Base-by-base conservation (phyloP, 1,140 invertebrate genomes). In the Drosophila nikananu region DNA sequence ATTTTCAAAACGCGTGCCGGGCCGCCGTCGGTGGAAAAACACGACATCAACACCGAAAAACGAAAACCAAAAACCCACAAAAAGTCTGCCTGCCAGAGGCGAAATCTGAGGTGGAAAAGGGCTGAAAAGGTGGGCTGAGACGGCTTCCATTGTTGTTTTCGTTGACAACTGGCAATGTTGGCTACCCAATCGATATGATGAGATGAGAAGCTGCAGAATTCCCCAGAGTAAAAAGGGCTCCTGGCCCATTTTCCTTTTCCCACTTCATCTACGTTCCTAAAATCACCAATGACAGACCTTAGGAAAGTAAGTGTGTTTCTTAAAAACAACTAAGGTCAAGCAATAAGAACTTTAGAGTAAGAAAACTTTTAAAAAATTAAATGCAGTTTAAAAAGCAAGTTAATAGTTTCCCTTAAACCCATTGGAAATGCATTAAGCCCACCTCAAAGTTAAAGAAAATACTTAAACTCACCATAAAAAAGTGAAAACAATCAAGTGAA, bases 1-100 rank as follows among this genome's bases (percentile, higher is more conserved):
- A 89, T 87, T 87, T 87, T 78, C 73, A 84, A 84, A 87, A 84
- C 84, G 86, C 84, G 84, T 87, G 84, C 86, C 83, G 21, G 59
- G 64, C 58, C 54, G 54, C 8, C 35, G 54, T 21, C 35, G 54
- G n/a, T 46, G 67, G 72, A 83, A 83, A 86, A 80, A 74, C 63
- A 86, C 78, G 79, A 86, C 82, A 81, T 71, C 66, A 27, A 84
- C 79, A 81, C 57, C 66, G 42, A 60, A 79, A 70, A 49, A 48
- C 44, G 57, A 49, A 49, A 51, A 68, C 27, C 13, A 41, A 64
- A 64, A 76, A 46, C 46, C 54, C 63, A 78, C 60, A 80, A 68
- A 64, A 80, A 58, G 57, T 57, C 25, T 13, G 42, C 3, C 37
- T 13, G 42, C 2, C 37, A 41, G 35, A 41, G 54, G 13, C 35